Conservation (phyloP, 2,797 vertebrate species). For the Pogonophryne albipinna region DNA sequence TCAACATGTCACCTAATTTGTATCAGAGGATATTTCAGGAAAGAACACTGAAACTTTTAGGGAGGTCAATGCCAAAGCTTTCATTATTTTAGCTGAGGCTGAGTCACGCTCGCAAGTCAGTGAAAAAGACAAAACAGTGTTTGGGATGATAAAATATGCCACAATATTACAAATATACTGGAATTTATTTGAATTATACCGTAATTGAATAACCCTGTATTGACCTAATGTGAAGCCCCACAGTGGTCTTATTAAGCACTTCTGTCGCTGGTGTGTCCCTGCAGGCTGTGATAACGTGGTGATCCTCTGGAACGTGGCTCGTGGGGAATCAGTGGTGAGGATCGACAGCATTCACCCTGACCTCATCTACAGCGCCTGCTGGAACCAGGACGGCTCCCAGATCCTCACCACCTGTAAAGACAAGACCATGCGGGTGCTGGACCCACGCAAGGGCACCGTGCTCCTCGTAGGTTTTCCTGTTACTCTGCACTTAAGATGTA, state of each 20-base stretch:
- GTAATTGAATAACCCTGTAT: neutral
- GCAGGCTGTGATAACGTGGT: slow-evolving; percentile 91
- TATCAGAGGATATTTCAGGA: neutral
- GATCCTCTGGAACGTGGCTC: slow-evolving; percentile 91
- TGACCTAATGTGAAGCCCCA: neutral
- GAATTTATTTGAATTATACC: neutral
- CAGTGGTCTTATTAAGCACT: too few relatives aligned
- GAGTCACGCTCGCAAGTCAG: neutral
- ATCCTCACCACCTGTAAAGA: slow-evolving; percentile 92
- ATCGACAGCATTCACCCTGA: slow-evolving; percentile 88
- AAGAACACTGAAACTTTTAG: neutral
- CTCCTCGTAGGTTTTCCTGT: slow-evolving; percentile 81
- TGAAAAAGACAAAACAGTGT: neutral
- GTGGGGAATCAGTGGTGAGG: slow-evolving; percentile 81
- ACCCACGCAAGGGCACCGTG: slow-evolving; percentile 88
- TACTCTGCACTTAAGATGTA: too few relatives aligned
- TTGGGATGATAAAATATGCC: neutral
- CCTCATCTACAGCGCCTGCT: slow-evolving; percentile 90
- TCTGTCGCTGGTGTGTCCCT: neutral
- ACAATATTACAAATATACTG: neutral
- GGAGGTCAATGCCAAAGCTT: neutral
- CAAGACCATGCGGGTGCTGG: slow-evolving; percentile 88
- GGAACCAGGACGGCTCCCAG: slow-evolving; percentile 89
- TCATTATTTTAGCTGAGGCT: neutral
- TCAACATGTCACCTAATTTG: neutral